A percentile compares a stretch with the other conserved stretches of the same genome.
Conservation (phyloP, 2,888 invertebrate genomes). For the Eudasyphora cyanicolor region DNA sequence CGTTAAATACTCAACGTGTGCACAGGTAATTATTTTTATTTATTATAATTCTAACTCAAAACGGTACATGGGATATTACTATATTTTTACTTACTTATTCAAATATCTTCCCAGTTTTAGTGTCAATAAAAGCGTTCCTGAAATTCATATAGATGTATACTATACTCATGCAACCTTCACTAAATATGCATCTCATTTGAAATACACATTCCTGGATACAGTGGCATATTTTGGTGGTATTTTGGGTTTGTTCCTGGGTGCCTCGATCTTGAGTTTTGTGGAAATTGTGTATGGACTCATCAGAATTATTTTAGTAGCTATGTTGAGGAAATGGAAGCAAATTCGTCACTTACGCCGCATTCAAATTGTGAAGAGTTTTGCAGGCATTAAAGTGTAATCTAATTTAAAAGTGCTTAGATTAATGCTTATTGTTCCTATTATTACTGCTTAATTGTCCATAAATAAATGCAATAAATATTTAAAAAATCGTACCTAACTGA, state of each 20-base stretch:
- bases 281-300: conserved; percentile 74
- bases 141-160: conserved; percentile 75
- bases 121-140: conserved; percentile 33
- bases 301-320: conserved; percentile 6
- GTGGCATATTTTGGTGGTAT: conserved; percentile 80
- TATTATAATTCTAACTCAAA: no score
- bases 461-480: no score
- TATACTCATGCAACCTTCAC: conserved; percentile 77
- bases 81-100: no score
- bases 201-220: conserved; percentile 77
- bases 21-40: background rate
- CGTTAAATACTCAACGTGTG: conserved; percentile 67
- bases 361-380: no score
- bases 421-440: no score
- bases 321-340: background rate
- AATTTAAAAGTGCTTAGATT: no score
- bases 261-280: conserved; percentile 78
- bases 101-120: conserved; percentile 41
- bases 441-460: no score
- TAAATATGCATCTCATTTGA: conserved; percentile 77
- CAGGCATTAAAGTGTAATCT: no score
- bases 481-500: no score
- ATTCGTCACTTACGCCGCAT: background rate
- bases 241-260: conserved; percentile 79
- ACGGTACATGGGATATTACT: no score